phyloP scores from a whole-genome alignment of 2,888 invertebrate genomes.

The Apodemia zela region DNA sequence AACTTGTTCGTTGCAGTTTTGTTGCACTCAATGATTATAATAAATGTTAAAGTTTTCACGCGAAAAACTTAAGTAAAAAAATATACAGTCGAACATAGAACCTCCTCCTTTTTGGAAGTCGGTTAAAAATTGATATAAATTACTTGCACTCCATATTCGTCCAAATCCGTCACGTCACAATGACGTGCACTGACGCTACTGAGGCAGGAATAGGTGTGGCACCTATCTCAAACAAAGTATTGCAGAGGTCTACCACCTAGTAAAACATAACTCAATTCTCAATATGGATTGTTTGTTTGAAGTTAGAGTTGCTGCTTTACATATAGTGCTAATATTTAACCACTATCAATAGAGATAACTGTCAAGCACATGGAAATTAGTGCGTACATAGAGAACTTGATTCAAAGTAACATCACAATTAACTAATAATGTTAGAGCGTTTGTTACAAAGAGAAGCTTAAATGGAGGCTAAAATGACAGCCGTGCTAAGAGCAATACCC shows the following conservation, averaged over 20 bases:
- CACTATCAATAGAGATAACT: not conserved
- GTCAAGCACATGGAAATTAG: not conserved
- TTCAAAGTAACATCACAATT: constrained; percentile 6
- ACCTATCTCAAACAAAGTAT: too few species aligned
- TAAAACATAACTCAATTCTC: not conserved
- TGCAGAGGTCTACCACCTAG: not conserved
- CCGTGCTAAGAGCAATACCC: constrained; percentile 7
- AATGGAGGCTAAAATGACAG: constrained; percentile 6
- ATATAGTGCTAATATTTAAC: not conserved
- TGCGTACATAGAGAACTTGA: not conserved
- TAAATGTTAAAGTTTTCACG: too few species aligned
- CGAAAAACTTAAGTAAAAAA: too few species aligned
- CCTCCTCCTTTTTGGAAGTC: too few species aligned
- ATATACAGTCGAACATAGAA: too few species aligned
- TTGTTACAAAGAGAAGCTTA: constrained; percentile 11
- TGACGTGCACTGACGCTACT: too few species aligned
- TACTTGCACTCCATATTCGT: too few species aligned
- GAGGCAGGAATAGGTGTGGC: too few species aligned
- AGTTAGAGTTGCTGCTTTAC: not conserved
- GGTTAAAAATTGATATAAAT: too few species aligned
- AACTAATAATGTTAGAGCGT: constrained; percentile 3
- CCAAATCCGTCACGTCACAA: too few species aligned
- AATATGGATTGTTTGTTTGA: not conserved
- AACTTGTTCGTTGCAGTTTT: too few species aligned
- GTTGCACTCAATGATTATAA: too few species aligned